These are phyloP conservation scores for Andricus curvator DNA, from an alignment of 2,888 invertebrate species.

Conservation along the genomic window DNA sequence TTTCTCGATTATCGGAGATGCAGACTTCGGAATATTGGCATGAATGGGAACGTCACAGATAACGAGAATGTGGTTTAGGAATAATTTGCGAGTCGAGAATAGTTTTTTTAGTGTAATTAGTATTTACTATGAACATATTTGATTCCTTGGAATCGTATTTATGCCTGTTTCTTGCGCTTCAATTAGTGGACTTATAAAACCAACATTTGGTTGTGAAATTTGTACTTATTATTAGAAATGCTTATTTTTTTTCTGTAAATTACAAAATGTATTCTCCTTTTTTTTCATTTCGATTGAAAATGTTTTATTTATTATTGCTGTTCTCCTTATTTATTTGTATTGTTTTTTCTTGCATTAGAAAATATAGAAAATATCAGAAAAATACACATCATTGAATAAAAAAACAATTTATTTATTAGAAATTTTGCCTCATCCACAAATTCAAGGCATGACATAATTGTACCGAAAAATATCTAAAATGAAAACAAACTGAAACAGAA, in stretches of 20 bases:
- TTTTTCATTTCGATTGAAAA: background rate
- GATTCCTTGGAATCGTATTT: background rate
- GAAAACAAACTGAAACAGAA: too few relatives aligned
- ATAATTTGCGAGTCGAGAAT: conserved; percentile 1
- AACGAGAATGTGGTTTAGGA: conserved; percentile 50
- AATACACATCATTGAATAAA: background rate
- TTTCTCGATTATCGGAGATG: conserved; percentile 97
- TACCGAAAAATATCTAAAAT: too few relatives aligned
- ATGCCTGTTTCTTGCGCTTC: background rate
- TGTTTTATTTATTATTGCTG: background rate
- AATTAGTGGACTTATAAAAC: background rate
- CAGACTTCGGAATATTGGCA: conserved; percentile 97
- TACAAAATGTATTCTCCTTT: background rate
- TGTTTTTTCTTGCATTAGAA: background rate
- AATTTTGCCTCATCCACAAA: too few relatives aligned
- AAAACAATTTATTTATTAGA: background rate
- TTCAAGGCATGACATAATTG: too few relatives aligned
- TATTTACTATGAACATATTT: background rate
- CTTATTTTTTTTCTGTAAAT: background rate
- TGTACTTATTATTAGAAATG: background rate
- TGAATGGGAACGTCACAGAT: conserved; percentile 82
- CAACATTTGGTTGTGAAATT: background rate
- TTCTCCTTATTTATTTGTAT: background rate
- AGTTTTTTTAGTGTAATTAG: background rate
- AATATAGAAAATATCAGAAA: background rate